phyloP scores from a whole-genome alignment of 2,888 invertebrate genomes.

The Drosophila subquinaria region DNA sequence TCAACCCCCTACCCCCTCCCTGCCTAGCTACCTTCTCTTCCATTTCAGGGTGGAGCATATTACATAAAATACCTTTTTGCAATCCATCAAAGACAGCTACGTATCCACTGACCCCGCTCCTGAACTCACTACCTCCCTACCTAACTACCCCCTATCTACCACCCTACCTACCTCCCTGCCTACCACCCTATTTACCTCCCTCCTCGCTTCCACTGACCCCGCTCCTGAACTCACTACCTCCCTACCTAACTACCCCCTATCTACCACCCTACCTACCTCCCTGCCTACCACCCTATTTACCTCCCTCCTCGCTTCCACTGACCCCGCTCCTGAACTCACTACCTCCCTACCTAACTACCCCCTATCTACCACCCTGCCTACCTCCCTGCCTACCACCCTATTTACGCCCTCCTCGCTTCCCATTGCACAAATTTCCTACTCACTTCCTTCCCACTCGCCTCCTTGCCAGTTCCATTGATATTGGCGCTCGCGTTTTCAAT shows the following conservation, averaged over 20 bases:
- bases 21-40: slow-evolving; percentile 7
- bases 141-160: neutral
- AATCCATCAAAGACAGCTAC: slow-evolving; percentile 79
- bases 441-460: neutral
- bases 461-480: slow-evolving; percentile 38
- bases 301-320: neutral
- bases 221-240: neutral
- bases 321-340: neutral
- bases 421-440: slow-evolving; percentile 45
- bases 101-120: slow-evolving; percentile 5
- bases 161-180: neutral
- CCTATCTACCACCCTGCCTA: neutral
- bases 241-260: neutral
- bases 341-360: neutral
- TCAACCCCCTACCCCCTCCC: neutral
- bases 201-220: neutral
- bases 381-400: neutral
- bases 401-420: slow-evolving; percentile 21
- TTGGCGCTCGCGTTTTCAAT: slow-evolving; percentile 54
- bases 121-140: neutral
- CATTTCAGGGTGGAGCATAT: slow-evolving; percentile 45
- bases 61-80: slow-evolving; percentile 80
- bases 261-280: neutral
- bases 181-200: neutral
- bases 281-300: neutral